Percentiles rank a stretch among this genome's conserved stretches.
Evolutionary conservation across 2,888 invertebrate species (phyloP).

Genomic region (Melieria picta): DNA sequence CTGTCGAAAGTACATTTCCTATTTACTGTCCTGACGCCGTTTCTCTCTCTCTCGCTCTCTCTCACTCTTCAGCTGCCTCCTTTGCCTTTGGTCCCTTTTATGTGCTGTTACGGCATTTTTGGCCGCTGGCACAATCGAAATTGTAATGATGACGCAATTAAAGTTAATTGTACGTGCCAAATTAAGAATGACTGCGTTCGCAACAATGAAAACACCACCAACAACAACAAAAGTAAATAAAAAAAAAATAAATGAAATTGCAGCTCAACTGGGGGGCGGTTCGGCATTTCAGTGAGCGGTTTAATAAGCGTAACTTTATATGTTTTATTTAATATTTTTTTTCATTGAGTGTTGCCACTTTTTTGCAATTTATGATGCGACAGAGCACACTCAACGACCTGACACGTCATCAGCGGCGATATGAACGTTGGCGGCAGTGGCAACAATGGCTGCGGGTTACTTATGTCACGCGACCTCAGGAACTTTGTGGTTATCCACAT

Average conservation of each 20-base stretch:
- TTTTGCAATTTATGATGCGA: too few species aligned
- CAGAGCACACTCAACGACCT: too few species aligned
- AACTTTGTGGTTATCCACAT: too few species aligned
- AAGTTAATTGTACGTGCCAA: conserved; percentile 50
- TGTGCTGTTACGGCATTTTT: too few species aligned
- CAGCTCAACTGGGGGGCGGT: background rate
- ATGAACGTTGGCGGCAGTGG: too few species aligned
- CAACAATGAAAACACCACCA: background rate
- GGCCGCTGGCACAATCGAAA: background rate
- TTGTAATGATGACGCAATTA: conserved; percentile 43
- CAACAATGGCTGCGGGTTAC: too few species aligned
- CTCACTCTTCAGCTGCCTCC: too few species aligned
- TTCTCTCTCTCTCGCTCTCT: background rate
- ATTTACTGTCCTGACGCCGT: background rate
- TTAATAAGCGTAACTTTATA: background rate
- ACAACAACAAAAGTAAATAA: background rate
- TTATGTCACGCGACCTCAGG: too few species aligned
- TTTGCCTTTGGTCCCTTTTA: too few species aligned
- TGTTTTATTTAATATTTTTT: background rate
- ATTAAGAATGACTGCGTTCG: conserved; percentile 29
- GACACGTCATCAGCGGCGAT: too few species aligned
- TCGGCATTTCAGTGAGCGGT: background rate
- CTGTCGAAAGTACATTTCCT: background rate
- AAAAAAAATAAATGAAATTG: background rate
- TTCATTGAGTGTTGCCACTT: background rate